Evolutionary conservation across 2,113 vertebrate genomes (phyloP).

Genomic region (Dicrurus megarhynchus): DNA sequence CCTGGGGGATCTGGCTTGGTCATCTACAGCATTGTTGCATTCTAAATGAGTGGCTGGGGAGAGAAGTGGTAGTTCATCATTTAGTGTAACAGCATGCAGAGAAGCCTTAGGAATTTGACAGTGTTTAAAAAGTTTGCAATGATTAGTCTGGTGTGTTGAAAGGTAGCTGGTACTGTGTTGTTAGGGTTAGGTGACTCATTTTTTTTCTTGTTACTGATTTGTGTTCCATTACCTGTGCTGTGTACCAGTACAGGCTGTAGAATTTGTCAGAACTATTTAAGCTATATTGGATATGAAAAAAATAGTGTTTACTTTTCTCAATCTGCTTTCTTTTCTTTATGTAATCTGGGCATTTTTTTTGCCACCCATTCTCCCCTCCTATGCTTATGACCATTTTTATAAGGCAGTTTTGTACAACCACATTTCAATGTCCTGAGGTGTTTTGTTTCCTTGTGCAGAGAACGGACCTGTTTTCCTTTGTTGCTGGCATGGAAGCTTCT

Average conservation of each 20-base stretch:
- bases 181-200: not conserved
- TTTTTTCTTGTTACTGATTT: not conserved
- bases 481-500: not conserved
- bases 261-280: not conserved
- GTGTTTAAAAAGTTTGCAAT: not conserved
- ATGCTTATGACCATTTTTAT: not conserved
- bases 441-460: not conserved
- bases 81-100: not conserved
- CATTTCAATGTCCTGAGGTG: not conserved
- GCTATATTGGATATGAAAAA: not conserved
- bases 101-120: not conserved
- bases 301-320: not conserved
- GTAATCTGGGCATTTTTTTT: not conserved
- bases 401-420: not conserved
- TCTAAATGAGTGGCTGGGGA: not conserved
- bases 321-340: not conserved
- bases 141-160: not conserved
- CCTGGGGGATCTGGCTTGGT: not conserved
- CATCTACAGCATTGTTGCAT: not conserved
- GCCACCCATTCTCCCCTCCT: not conserved
- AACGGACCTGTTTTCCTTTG: not conserved
- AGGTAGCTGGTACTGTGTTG: not conserved
- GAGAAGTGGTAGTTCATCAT: not conserved
- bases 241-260: not conserved
- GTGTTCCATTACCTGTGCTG: not conserved